Evolutionary conservation across 2,797 vertebrate species (phyloP).

Genomic region (Hipposideros larvatus): DNA sequence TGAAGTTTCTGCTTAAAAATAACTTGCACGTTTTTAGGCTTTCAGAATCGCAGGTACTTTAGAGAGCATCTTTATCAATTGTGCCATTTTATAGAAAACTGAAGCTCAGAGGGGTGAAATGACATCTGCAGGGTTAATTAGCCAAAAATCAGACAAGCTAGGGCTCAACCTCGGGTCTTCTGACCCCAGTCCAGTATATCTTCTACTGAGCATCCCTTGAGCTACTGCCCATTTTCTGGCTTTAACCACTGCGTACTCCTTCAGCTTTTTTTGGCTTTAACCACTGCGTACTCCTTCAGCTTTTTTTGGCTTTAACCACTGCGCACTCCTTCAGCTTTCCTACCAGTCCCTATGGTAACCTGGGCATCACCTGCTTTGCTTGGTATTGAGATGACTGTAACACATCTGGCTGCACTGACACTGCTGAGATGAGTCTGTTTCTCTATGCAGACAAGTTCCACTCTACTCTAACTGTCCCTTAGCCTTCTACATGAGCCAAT

Average conservation of each 20-base stretch:
- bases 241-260: not conserved
- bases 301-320: not conserved
- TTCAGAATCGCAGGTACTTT: constrained; percentile 34
- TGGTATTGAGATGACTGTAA: not conserved
- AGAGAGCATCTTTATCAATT: constrained; percentile 27
- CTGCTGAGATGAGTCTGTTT: not conserved
- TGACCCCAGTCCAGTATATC: not conserved
- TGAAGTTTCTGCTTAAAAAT: constrained; percentile 64
- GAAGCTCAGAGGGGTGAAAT: not conserved
- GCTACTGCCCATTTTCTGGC: not conserved
- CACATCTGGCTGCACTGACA: not conserved
- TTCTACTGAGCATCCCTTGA: not conserved
- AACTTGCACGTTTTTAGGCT: constrained; percentile 10
- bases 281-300: too few species aligned
- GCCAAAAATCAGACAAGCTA: not conserved
- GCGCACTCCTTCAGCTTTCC: not conserved
- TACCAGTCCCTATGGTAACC: not conserved
- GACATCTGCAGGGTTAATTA: not conserved
- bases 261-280: not conserved
- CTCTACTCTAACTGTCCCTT: not conserved
- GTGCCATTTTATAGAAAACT: not conserved
- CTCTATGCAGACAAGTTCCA: not conserved
- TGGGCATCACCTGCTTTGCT: not conserved
- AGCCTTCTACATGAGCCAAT: not conserved
- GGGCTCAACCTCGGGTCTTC: not conserved